Conservation (phyloP, 1,140 invertebrate species). For the Macrobrachium rosenbergii region DNA sequence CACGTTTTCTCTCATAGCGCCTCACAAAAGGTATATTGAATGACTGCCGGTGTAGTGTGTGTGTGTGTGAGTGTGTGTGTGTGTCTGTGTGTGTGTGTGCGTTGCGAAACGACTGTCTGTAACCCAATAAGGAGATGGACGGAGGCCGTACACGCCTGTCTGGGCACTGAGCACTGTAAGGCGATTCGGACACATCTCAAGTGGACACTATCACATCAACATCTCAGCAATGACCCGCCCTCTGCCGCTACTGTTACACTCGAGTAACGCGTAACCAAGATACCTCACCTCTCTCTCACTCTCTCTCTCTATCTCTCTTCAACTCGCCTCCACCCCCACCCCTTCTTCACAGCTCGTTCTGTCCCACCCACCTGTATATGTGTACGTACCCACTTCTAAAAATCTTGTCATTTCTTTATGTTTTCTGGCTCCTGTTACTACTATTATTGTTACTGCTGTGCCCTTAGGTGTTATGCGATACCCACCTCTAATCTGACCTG, state of each 20-base stretch:
- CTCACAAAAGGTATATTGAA: too few relatives aligned
- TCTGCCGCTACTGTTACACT: conserved; percentile 22
- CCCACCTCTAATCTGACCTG: too few relatives aligned
- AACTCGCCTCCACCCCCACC: too few relatives aligned
- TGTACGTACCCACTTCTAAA: too few relatives aligned
- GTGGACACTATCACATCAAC: conserved; percentile 47
- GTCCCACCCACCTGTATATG: too few relatives aligned
- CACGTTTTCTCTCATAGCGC: too few relatives aligned
- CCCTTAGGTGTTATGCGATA: too few relatives aligned
- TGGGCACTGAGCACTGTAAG: conserved; percentile 31
- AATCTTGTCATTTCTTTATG: too few relatives aligned
- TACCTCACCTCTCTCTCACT: background rate
- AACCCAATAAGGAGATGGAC: conserved; percentile 25
- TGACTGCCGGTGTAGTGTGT: background rate
- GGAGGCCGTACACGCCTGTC: conserved; percentile 41
- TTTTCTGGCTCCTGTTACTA: too few relatives aligned
- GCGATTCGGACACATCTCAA: background rate
- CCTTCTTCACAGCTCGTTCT: too few relatives aligned
- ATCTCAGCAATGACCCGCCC: conserved; percentile 21
- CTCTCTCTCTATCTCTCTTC: too few relatives aligned
- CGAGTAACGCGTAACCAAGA: background rate
- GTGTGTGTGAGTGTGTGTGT: background rate
- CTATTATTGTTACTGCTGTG: too few relatives aligned
- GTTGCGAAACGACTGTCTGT: conserved; percentile 27
- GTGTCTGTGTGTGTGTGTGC: background rate